Conservation (phyloP, 2,888 invertebrate species). For the Ophion obscuratus region DNA sequence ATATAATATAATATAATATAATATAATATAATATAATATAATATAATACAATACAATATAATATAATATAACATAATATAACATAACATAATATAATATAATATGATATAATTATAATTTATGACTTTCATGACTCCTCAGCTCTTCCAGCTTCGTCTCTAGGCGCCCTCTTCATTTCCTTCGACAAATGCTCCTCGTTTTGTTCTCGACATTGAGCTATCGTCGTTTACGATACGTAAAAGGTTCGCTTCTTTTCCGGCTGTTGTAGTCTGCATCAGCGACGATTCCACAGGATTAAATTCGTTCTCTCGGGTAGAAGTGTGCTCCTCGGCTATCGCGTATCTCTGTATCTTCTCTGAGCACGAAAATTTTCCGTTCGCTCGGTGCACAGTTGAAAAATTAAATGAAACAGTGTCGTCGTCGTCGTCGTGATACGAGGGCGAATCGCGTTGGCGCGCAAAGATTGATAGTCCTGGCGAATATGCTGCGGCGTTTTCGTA, state of each 20-base stretch:
- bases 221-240: constrained; percentile 73
- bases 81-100: neutral
- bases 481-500: constrained; percentile 6
- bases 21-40: neutral
- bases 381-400: constrained; percentile 75
- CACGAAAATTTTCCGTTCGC: constrained; percentile 61
- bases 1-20: constrained; percentile 1
- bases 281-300: constrained; percentile 74
- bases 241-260: constrained; percentile 63
- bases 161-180: constrained; percentile 32
- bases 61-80: neutral
- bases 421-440: constrained; percentile 65
- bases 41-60: neutral
- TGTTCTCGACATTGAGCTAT: constrained; percentile 76
- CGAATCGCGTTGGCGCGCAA: constrained; percentile 63
- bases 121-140: constrained; percentile 1
- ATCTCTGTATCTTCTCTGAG: neutral
- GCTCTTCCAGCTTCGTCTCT: constrained; percentile 2
- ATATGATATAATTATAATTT: neutral
- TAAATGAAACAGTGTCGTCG: constrained; percentile 68
- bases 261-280: constrained; percentile 69
- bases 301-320: constrained; percentile 22
- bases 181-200: constrained; percentile 73
- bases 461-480: constrained; percentile 10
- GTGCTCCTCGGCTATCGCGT: constrained; percentile 21